Conservation (phyloP, 1,140 invertebrate genomes). For the Drosophila tristis region DNA sequence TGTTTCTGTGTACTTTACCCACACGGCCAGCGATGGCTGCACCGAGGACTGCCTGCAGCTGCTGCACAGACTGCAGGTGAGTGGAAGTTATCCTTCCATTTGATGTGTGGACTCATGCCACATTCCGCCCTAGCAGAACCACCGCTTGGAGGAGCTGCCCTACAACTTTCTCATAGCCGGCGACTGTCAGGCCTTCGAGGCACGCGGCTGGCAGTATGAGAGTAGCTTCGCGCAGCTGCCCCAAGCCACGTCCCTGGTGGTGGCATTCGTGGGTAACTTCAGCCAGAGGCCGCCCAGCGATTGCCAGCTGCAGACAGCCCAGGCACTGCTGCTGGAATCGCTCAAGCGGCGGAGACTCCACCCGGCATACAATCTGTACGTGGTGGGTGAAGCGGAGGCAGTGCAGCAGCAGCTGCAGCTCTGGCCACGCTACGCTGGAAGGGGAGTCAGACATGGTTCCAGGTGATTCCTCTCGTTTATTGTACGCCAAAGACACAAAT, state of each 20-base stretch:
- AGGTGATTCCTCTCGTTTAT: conserved; percentile 66
- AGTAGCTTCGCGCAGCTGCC: conserved; percentile 46
- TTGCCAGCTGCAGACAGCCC: conserved; percentile 51
- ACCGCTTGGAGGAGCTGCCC: conserved; percentile 58
- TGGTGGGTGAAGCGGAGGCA: conserved; percentile 34
- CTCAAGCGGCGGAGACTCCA: conserved; percentile 51
- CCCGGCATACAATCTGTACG: conserved; percentile 26
- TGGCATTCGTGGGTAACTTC: conserved; percentile 71
- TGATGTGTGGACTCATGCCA: background rate
- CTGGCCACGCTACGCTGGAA: conserved; percentile 51
- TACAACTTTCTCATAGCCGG: conserved; percentile 77
- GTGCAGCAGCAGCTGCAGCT: conserved; percentile 36
- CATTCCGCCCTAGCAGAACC: conserved; percentile 12
- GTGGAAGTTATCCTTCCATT: background rate
- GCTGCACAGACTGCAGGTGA: conserved; percentile 65
- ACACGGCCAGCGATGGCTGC: conserved; percentile 63
- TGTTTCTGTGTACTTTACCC: conserved; percentile 61
- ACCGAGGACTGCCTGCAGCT: conserved; percentile 49
- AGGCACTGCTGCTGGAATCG: conserved; percentile 70
- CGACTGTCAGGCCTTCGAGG: conserved; percentile 72
- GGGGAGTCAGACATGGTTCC: background rate
- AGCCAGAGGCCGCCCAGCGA: conserved; percentile 32
- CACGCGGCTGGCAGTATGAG: conserved; percentile 67
- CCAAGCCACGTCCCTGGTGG: conserved; percentile 54
- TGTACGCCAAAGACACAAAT: conserved; percentile 55